Conservation (phyloP, 2,888 invertebrate species). For the Acanthosepion esculentum region DNA sequence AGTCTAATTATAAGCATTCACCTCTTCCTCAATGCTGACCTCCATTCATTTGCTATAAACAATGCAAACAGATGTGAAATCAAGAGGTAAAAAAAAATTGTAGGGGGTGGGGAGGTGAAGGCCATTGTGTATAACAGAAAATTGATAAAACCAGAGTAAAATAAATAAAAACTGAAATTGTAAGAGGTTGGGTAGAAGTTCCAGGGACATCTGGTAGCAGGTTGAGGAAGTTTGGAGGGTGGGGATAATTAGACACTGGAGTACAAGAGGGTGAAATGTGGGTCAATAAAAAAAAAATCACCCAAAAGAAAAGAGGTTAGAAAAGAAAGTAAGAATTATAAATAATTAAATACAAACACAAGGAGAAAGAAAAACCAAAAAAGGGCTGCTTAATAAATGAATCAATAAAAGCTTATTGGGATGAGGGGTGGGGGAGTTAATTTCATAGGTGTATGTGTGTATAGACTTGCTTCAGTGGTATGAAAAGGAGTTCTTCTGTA, state of each 20-base stretch:
- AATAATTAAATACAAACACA: background rate
- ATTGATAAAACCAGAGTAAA: background rate
- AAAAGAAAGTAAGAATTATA: background rate
- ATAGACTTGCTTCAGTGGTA: no score
- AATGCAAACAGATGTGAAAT: background rate
- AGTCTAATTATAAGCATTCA: conserved; percentile 15
- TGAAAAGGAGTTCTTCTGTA: no score
- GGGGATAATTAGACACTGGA: background rate
- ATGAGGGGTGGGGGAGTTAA: no score
- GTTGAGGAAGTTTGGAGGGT: background rate
- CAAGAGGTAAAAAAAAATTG: background rate
- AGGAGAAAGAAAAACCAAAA: no score
- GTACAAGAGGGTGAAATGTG: background rate
- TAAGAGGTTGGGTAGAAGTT: background rate
- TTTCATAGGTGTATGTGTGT: no score
- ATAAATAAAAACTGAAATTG: background rate
- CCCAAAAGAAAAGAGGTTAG: no score
- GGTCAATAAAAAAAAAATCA: background rate
- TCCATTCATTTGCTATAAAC: background rate
- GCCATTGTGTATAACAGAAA: background rate
- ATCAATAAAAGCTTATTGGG: no score
- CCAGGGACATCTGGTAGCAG: background rate
- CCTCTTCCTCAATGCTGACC: background rate
- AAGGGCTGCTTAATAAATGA: no score
- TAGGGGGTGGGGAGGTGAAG: background rate